Evolutionary conservation across 1,140 invertebrate species (phyloP), one percentile per base, ranked within the genome.

Genomic region (Conus betulinus): DNA sequence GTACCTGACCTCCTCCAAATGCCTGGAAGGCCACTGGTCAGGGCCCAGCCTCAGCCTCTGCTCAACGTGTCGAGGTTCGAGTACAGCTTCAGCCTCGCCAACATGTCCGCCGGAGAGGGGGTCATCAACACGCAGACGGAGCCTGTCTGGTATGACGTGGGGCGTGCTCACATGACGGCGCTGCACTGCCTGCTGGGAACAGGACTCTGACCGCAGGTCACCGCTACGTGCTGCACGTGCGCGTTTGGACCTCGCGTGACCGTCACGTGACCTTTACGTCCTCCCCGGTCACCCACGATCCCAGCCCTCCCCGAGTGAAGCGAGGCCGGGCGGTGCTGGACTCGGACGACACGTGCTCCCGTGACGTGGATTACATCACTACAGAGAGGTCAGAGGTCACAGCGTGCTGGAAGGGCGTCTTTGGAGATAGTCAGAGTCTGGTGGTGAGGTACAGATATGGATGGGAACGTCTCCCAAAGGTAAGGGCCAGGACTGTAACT

Each of bases 381-480:
- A 84, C 81, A 23, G 51, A 81, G n/a, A 51, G n/a, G 0, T 74
- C 53, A 8, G n/a, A 67, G 17, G 52, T 93, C 25, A 84, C 74
- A 3, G 84, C 88, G 15, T 92, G 91, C 82, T 93, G 92, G 92
- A 25, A 74, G 7, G 87, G 84, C 15, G 91, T 93, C 11, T 93
- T 93, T 79, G 71, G 27, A 23, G 92, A 93, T 39, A n/a, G 55
- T 25, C 88, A 91, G 86, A 91, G 89, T 87, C 67, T 79, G 15
- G 89, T 93, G 5, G 53, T 17, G 8, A 55, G 39, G 15, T 91
- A 89, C 78, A 57, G 55, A 84, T 93, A 0, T 88, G 83, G 52
- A 57, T 91, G 20, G 92, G 92, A 51, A 90, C 89, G 0, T 86
- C 85, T 25, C 92, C 90, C 5, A 74, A 85, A 39, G 88, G 91